Base-by-base conservation (phyloP, 2,888 invertebrate species). In the Rhagium mordax region DNA sequence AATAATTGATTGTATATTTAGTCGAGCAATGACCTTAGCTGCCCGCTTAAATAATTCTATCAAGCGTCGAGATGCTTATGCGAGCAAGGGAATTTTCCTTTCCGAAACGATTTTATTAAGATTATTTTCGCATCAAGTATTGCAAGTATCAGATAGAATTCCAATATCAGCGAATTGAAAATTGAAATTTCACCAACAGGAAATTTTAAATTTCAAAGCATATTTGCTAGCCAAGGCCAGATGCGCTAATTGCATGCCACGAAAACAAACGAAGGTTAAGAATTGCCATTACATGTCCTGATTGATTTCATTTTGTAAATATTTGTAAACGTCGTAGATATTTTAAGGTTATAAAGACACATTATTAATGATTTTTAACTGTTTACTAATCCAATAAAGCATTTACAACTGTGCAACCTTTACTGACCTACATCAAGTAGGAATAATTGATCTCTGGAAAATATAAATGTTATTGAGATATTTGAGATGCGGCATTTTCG, bases 1-100 rank as follows among this genome's bases (percentile, higher is more conserved):
- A 60, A 59, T 65, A 57, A 62, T 69, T 69, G 41, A 29, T 33
- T 49, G 24, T 68, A 69, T 64, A 65, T 64, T 69, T 66, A 69
- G 68, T 51, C 24, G 62, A 55, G 70, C 70, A 70, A 53, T 51
- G 53, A 65, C 65, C 65, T 55, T 65, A 53, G 49, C 27, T 18
- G 13, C n/a, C 29, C 53, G 16, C 4, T 13, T 33, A 6, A 53
- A 2, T 53, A 61, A 48, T 33, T 0, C n/a, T 20, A 18, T 18
- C 5, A 47, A 41, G 27, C 29, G 29, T 53, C 53, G 59, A 16
- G 33, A 18, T 27, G 59, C 33, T 18, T 51, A 20, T 18, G 16
- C 16, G 16, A 18, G 5, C 51, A 20, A n/a, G 10, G 8, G 2
- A n/a, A 47, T 47, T 47, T 47, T 47, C 10, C 10, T n/a, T 47